These are phyloP conservation scores for Lithobates sylvaticus DNA, from an alignment of 2,797 vertebrate species.

Conservation along the genomic window DNA sequence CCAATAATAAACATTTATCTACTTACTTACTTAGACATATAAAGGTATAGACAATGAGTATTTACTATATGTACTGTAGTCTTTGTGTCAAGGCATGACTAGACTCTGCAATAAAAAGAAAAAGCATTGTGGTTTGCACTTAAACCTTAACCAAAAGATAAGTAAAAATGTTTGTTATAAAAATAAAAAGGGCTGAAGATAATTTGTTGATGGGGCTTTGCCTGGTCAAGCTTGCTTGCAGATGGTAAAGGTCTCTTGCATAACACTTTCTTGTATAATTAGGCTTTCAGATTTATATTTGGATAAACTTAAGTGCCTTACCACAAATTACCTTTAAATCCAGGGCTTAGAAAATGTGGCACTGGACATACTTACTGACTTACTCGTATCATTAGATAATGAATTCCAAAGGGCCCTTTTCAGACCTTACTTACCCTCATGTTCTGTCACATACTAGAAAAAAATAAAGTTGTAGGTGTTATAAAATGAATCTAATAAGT, in stretches of 20 bases:
- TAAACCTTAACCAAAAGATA: neutral
- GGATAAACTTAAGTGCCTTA: constrained; percentile 22
- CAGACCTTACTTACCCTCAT: neutral
- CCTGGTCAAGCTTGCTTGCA: constrained; percentile 31
- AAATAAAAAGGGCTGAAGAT: constrained; percentile 12
- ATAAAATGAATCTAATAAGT: neutral
- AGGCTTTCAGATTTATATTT: constrained; percentile 47
- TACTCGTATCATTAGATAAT: constrained; percentile 21
- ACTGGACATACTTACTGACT: constrained; percentile 13
- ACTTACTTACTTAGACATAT: no score
- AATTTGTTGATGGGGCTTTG: constrained; percentile 35
- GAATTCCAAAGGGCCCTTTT: neutral
- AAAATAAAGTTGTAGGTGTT: neutral
- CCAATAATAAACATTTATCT: no score
- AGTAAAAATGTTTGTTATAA: neutral
- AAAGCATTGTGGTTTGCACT: no score
- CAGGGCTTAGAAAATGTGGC: neutral
- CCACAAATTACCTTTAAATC: constrained; percentile 29
- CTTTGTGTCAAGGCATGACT: no score
- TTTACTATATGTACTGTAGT: no score
- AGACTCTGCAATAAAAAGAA: no score
- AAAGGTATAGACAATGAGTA: no score
- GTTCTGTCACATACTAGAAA: neutral
- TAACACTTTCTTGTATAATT: constrained; percentile 35
- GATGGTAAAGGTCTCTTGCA: constrained; percentile 42